phyloP scores from a whole-genome alignment of 2,113 vertebrate genomes.

The Phoenicopterus ruber region DNA sequence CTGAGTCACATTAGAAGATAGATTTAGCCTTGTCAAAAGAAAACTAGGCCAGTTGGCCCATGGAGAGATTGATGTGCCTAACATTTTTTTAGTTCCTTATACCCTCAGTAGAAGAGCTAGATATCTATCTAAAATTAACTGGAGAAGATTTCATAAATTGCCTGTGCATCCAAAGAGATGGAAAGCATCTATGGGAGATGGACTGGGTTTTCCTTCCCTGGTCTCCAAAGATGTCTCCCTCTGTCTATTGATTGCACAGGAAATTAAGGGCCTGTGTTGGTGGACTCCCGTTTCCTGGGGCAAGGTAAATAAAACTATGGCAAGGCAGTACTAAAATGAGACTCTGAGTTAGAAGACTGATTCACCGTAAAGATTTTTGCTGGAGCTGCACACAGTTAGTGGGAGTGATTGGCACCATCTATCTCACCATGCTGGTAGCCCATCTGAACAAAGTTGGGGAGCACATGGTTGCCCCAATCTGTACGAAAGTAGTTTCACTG shows the following conservation, averaged over 20 bases:
- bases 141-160: background rate
- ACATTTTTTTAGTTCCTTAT: background rate
- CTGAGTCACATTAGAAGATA: background rate
- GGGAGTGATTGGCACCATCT: background rate
- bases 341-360: background rate
- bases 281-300: background rate
- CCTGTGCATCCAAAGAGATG: background rate
- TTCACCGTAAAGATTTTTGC: background rate
- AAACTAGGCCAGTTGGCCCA: background rate
- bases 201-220: background rate
- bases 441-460: background rate
- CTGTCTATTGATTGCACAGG: background rate
- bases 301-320: background rate
- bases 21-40: background rate
- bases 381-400: background rate
- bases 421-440: background rate
- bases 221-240: background rate
- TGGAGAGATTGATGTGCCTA: background rate
- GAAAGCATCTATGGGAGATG: background rate
- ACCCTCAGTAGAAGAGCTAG: background rate
- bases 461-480: fast-evolving
- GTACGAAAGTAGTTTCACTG: background rate
- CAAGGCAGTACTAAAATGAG: background rate
- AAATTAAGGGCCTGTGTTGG: background rate
- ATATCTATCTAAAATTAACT: background rate